Evolutionary conservation across 2,113 vertebrate genomes (phyloP), one percentile per base, ranked within the genome.

Genomic region (Ictidomys tridecemlineatus): DNA sequence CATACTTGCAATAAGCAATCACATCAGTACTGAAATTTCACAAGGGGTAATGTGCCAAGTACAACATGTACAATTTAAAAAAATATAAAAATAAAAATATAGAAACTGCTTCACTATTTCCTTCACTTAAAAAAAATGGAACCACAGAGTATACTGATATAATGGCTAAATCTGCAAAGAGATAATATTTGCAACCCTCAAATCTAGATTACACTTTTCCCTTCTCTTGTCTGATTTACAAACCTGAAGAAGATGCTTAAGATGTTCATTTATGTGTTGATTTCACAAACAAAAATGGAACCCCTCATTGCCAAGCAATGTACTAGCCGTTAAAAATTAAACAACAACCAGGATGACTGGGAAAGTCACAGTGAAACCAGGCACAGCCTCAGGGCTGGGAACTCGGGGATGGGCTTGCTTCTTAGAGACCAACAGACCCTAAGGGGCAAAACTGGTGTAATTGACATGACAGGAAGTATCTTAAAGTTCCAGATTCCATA

Each of bases 141-240:
- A 45, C 9, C 56, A 16, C 14, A 16, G 39, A 73, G 20, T 5
- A 6, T 51, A 34, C 5, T 0, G 12, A 16, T 32, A 34, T 2
- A 17, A 18, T 34, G 28, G 20, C 17, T 89, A 58, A 30, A 87
- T 73, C 53, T 86, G 10, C 56, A 73, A 67, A 79, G 45, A 78
- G 39, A 69, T 83, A 42, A 58, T 6, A 63, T 65, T 78, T 87
- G 85, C 9, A 89, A 53, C 39, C 26, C 26, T 39, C 42, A 34
- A 37, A 65, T 4, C 32, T 34, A 74, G 58, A 91, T 76, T 65
- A 37, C 26, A 10, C 58, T 80, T 61, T 90, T 17, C 37, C 17
- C 30, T 79, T 74, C 22, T 61, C 76, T 83, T 85, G 53, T 51
- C 51, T 80, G 14, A n/a, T 96, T 76, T 86, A 30, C 86, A 84